Base-by-base conservation (phyloP, 1,140 invertebrate species). In the Hestina assimilis region DNA sequence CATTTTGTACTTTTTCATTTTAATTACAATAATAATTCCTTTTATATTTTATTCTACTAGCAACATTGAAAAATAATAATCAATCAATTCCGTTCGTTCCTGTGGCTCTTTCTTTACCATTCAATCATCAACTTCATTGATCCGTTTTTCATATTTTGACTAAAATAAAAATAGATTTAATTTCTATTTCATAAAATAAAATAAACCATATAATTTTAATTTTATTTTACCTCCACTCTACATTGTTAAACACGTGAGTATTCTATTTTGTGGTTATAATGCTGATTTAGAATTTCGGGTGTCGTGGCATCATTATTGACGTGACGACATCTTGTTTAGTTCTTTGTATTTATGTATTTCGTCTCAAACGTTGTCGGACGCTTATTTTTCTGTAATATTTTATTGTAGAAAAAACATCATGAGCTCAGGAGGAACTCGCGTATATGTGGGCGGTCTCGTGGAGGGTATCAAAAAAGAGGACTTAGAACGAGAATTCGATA, bases 381-480 rank as follows among this genome's bases (percentile, higher is more conserved):
- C 31, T 29, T 48, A 4, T 46, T 52, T 45, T 42, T 17, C 14
- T 54, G 48, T 59, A 46, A 40, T 28, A 55, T 65, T 65, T 65
- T 46, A 38, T 79, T 83, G 72, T 75, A 78, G 75, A 69, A 63
- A 72, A 60, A 71, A 64, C 60, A 85, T 63, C 63, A 87, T 87
- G 84, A 83, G 82, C 65, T 79, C 75, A 61, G 89, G 91, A 71
- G 92, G 92, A 50, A 95, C 94, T 59, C 91, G 95, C 66, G 94
- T 96, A 20, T 96, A 96, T 83, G 95, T 96, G 46, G 95, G 95
- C 62, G 95, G 95, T 66, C 91, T 96, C 56, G 93, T 92, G 67
- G 94, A 95, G 72, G 92, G 91, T 73, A 93, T 96, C 69, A 96
- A 96, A 85, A 96, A 96, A 78, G 95, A 96, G 88, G 95, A 97